Conservation (phyloP, 64 coral and sea anemone species). For the Platygyra sinensis region DNA sequence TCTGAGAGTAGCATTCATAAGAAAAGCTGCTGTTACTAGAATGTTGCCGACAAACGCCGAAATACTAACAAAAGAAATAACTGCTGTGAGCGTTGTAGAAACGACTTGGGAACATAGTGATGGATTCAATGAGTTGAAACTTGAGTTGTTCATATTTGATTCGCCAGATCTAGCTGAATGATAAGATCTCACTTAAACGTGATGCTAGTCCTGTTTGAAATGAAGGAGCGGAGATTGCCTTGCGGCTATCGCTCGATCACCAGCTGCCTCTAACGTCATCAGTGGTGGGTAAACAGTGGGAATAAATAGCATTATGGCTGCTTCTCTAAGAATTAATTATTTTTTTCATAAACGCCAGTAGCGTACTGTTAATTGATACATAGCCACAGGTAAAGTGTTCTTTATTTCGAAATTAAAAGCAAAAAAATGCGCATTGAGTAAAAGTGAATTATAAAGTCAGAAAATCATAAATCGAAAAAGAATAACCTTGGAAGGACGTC, state of each 20-base stretch:
- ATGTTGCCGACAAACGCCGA: conserved; percentile 1
- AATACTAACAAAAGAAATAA: conserved; percentile 5
- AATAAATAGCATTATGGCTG: background rate
- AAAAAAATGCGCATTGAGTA: too few species aligned
- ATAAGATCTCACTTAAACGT: too few species aligned
- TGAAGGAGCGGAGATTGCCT: background rate
- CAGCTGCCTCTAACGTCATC: background rate
- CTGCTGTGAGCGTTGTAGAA: background rate
- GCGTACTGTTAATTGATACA: too few species aligned
- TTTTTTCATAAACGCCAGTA: too few species aligned
- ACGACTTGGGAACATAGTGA: background rate
- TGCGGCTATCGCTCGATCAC: background rate
- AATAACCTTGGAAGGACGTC: too few species aligned
- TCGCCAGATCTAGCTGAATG: too few species aligned
- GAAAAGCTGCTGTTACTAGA: conserved; percentile 1
- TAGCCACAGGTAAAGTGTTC: too few species aligned
- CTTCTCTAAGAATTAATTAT: too few species aligned
- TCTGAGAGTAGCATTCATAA: background rate
- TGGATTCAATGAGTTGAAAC: background rate
- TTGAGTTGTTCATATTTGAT: conserved; percentile 1
- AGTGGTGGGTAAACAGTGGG: background rate
- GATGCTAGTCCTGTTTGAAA: background rate
- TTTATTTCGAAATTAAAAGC: too few species aligned
- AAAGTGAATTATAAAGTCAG: too few species aligned
- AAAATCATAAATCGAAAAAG: too few species aligned